Evolutionary conservation across 2,888 invertebrate species (phyloP).

Genomic region (Cosmopolites sordidus): DNA sequence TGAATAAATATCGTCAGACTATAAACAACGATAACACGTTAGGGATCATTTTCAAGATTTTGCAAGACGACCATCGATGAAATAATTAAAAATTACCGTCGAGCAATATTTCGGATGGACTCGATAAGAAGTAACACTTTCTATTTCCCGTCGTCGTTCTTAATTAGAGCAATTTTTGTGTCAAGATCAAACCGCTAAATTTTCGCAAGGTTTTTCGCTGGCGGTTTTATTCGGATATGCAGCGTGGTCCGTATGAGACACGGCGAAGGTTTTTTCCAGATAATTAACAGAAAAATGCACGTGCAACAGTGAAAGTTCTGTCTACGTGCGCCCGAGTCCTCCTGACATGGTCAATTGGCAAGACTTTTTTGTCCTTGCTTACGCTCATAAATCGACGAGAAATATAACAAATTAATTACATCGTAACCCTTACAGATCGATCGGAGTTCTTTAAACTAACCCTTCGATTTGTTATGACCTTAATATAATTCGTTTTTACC

Average conservation of each 20-base stretch:
- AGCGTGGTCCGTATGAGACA: slow-evolving; percentile 1
- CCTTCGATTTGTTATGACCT: slow-evolving; percentile 13
- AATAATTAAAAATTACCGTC: no score
- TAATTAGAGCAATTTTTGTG: slow-evolving; percentile 15
- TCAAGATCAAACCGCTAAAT: slow-evolving; percentile 18
- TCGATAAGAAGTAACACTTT: slow-evolving; percentile 7
- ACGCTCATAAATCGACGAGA: background rate
- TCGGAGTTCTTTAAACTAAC: background rate
- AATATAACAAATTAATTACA: background rate
- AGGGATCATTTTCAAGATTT: no score
- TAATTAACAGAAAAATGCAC: slow-evolving; percentile 21
- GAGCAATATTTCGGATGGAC: background rate
- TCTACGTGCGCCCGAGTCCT: slow-evolving; percentile 21
- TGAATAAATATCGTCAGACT: no score
- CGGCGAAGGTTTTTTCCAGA: slow-evolving; percentile 16
- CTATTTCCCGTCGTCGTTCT: slow-evolving; percentile 8
- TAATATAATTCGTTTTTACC: slow-evolving; percentile 19
- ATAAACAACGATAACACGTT: no score
- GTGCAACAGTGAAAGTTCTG: slow-evolving; percentile 26
- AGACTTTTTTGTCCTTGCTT: background rate
- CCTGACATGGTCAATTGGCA: slow-evolving; percentile 23
- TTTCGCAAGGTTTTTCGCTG: slow-evolving; percentile 17
- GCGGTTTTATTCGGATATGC: slow-evolving; percentile 16
- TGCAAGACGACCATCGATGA: no score
- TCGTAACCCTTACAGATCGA: no score